Evolutionary conservation across 2,888 invertebrate species (phyloP).

Genomic region (Drosophila villosipedis): DNA sequence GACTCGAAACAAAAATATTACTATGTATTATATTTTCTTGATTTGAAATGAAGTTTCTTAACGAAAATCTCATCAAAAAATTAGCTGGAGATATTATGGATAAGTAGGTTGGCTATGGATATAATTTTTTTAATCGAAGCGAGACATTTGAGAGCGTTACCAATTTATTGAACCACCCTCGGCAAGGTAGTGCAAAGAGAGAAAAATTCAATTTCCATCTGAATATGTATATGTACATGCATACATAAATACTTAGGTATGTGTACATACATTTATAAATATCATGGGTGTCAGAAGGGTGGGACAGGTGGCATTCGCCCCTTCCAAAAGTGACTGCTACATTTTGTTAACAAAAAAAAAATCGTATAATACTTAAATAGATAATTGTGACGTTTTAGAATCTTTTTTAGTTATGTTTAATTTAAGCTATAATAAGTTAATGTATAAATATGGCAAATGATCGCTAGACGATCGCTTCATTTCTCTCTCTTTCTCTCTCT

Average conservation of each 20-base stretch:
- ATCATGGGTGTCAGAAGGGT: neutral
- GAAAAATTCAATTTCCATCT: slow-evolving; percentile 6
- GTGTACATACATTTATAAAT: slow-evolving; percentile 14
- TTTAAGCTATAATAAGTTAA: neutral
- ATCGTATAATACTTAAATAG: neutral
- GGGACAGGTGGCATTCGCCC: slow-evolving; percentile 3
- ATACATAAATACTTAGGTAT: slow-evolving; percentile 1
- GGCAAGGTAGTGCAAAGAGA: slow-evolving; percentile 15
- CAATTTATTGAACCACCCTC: slow-evolving; percentile 2
- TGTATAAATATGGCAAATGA: neutral
- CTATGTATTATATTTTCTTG: neutral
- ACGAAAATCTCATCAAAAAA: neutral
- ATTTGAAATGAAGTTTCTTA: neutral
- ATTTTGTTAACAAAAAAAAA: neutral
- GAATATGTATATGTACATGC: neutral
- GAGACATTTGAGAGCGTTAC: neutral
- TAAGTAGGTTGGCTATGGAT: neutral
- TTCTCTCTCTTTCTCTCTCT: neutral
- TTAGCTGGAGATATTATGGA: neutral
- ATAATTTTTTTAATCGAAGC: neutral
- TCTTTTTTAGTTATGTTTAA: neutral
- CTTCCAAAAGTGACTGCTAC: slow-evolving; percentile 1
- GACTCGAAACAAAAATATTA: slow-evolving; percentile 9
- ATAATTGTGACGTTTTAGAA: neutral
- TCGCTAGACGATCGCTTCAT: neutral